Evolutionary conservation across 2,797 vertebrate species (phyloP), one percentile per base, ranked within the genome.

Genomic region (Sphenopsis melanotis): DNA sequence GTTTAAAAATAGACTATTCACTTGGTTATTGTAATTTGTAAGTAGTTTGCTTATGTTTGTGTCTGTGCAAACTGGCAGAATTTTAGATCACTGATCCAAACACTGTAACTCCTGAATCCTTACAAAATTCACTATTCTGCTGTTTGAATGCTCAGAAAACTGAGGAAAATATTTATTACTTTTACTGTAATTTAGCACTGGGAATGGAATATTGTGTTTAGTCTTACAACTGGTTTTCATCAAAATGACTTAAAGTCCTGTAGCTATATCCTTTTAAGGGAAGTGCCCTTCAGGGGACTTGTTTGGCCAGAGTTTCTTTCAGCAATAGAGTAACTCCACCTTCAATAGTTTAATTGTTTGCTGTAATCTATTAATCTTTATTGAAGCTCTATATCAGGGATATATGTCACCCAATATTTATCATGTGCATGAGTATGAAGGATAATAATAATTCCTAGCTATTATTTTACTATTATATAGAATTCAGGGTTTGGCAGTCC

Each of bases 241-340:
- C 49, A 95, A 91, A 91, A 83, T 71, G 8, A 47, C 55, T 87
- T 87, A 60, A 92, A 93, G 60, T 80, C 61, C 36, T 91, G 34
- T 42, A 85, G 66, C 68, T 80, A 5, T 77, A 60, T 36, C 30
- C 52, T 85, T 89, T 89, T 80, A 74, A 87, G 61, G 39, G 27
- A 78, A 85, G 8, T 71, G 22, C 8, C 56, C 26, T 90, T 89
- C 15, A 85, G 12, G 39, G n/a, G 23, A 6, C 37, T 79, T 46
- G 29, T 71, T 94, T 81, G 42, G 37, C 34, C 15, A 32, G 55
- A 66, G 12, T 71, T 90, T 84, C 24, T 72, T 89, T 87, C 76
- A 76, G n/a, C 34, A 44, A 12, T 39, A 60, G 11, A 1, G 50
- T 57, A 83, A 64, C 52, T 80, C 36, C 42, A 61, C 13, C 36